These are phyloP conservation scores for Lottia gigantea DNA, from an alignment of 2,888 invertebrate species.

Conservation along the genomic window DNA sequence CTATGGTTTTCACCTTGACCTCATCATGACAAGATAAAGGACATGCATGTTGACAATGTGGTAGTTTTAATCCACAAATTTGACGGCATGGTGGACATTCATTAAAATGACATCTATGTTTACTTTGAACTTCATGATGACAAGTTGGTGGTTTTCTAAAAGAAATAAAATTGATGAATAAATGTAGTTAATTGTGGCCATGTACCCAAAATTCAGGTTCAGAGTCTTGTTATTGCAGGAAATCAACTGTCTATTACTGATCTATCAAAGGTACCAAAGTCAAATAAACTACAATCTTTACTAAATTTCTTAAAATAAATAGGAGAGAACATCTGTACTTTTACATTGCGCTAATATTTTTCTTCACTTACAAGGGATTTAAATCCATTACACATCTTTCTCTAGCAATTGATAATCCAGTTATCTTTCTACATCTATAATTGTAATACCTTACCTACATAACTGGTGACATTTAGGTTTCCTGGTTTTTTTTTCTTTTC, in stretches of 20 bases:
- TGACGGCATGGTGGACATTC: constrained; percentile 81
- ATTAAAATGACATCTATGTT: constrained; percentile 75
- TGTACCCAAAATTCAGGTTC: too few relatives aligned
- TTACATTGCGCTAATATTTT: too few relatives aligned
- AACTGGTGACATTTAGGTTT: constrained; percentile 82
- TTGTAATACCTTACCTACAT: constrained; percentile 74
- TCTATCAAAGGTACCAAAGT: too few relatives aligned
- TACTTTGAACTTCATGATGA: constrained; percentile 81
- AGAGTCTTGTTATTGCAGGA: too few relatives aligned
- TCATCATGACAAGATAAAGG: constrained; percentile 61
- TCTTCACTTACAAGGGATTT: too few relatives aligned
- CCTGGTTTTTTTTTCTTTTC: constrained; percentile 79
- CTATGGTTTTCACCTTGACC: constrained; percentile 52
- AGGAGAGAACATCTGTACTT: too few relatives aligned
- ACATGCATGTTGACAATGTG: constrained; percentile 60
- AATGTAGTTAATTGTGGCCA: not conserved
- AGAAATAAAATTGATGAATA: constrained; percentile 2
- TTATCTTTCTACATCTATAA: too few relatives aligned
- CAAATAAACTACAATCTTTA: too few relatives aligned
- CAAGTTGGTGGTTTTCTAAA: constrained; percentile 81
- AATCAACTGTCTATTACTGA: too few relatives aligned
- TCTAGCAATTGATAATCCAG: too few relatives aligned
- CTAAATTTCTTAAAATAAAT: too few relatives aligned
- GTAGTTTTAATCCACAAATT: constrained; percentile 73
- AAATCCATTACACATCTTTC: too few relatives aligned